Evolutionary conservation across 2,113 vertebrate species (phyloP).

Genomic region (Delphinus delphis): DNA sequence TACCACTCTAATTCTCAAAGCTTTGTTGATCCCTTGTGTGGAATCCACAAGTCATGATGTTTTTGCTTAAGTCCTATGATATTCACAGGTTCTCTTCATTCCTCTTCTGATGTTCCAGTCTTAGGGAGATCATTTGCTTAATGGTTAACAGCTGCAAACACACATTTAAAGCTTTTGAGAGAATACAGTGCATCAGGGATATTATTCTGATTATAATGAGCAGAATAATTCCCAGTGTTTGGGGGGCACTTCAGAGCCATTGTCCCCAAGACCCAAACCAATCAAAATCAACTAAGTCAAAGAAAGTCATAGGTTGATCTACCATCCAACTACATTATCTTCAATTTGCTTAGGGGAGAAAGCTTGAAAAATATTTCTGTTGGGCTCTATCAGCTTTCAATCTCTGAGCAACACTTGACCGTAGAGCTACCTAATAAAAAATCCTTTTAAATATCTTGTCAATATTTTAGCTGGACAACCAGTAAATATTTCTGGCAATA

Average conservation of each 20-base stretch:
- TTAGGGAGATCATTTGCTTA: neutral
- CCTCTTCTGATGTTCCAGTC: neutral
- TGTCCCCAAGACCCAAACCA: neutral
- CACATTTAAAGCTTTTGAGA: neutral
- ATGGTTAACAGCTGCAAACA: neutral
- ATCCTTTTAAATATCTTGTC: neutral
- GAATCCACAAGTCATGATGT: neutral
- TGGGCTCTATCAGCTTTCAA: neutral
- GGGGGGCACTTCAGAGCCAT: neutral
- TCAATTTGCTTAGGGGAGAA: neutral
- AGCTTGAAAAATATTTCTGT: neutral
- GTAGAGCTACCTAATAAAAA: neutral
- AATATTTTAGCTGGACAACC: neutral
- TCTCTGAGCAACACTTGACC: neutral
- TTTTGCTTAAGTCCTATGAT: neutral
- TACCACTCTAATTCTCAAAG: neutral
- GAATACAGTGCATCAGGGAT: neutral
- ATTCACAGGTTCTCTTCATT: neutral
- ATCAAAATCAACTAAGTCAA: neutral
- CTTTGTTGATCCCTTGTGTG: neutral
- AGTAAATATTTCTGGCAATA: neutral
- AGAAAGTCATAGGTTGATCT: neutral
- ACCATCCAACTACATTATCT: neutral
- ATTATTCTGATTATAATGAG: neutral
- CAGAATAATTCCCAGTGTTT: neutral